Conservation (phyloP, 2,113 vertebrate genomes). For the Taurulus bubalis region DNA sequence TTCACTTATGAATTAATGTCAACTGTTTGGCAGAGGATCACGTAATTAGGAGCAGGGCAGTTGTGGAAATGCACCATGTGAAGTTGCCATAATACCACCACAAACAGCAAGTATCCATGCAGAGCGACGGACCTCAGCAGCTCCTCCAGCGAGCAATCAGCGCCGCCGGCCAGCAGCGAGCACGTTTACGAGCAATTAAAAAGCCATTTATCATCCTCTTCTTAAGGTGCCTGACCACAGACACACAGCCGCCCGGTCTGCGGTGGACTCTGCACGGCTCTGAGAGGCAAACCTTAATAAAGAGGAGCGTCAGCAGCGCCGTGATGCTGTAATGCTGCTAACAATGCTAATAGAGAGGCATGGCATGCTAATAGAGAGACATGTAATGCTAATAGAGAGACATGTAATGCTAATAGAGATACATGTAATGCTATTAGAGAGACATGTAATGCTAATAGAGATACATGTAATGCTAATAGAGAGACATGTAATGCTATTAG, state of each 20-base stretch:
- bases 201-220: conserved; percentile 68
- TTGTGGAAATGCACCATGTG: conserved; percentile 43
- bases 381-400: too few relatives aligned
- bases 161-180: not conserved
- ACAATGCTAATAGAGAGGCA: too few relatives aligned
- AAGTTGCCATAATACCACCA: conserved; percentile 54
- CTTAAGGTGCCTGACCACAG: conserved; percentile 73
- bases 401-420: too few relatives aligned
- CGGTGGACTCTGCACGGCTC: too few relatives aligned
- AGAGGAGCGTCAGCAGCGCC: not conserved
- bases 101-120: conserved; percentile 46
- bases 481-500: too few relatives aligned
- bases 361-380: too few relatives aligned
- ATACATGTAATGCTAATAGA: too few relatives aligned
- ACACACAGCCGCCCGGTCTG: too few relatives aligned
- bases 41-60: conserved; percentile 34
- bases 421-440: too few relatives aligned
- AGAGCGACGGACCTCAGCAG: conserved; percentile 33
- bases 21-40: conserved; percentile 38
- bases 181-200: conserved; percentile 78
- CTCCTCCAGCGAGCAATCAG: conserved; percentile 54
- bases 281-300: not conserved
- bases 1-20: conserved; percentile 50
- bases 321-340: not conserved
- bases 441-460: too few relatives aligned